phyloP scores from a whole-genome alignment of 2,888 invertebrate genomes.

The Drosophila phalerata region DNA sequence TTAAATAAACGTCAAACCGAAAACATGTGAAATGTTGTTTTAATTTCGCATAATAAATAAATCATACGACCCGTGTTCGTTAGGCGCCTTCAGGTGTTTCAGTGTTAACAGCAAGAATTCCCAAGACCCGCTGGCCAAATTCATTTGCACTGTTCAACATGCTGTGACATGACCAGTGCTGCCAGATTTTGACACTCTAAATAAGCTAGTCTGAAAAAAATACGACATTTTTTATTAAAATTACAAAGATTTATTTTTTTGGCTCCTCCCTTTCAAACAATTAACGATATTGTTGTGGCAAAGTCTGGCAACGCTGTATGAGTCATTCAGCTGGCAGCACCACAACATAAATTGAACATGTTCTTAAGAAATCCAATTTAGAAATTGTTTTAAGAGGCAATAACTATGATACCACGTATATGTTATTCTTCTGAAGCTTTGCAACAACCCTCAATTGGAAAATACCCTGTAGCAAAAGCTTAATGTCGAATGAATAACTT shows the following conservation, averaged over 20 bases:
- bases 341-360: not conserved
- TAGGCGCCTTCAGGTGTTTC: not conserved
- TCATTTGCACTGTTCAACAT: slow-evolving; percentile 29
- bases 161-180: slow-evolving; percentile 3
- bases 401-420: not conserved
- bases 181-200: not conserved
- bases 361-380: not conserved
- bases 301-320: not conserved
- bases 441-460: not conserved
- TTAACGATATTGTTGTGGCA: not conserved
- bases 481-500: not conserved
- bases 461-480: not conserved
- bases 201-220: no score
- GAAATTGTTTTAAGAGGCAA: not conserved
- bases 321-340: not conserved
- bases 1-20: slow-evolving; percentile 17
- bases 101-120: slow-evolving; percentile 10
- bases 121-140: not conserved
- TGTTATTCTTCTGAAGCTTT: not conserved
- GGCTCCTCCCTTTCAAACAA: not conserved
- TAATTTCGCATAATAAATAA: slow-evolving; percentile 22
- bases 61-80: slow-evolving; percentile 22
- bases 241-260: no score
- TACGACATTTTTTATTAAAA: no score
- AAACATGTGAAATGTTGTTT: slow-evolving; percentile 21